Percentiles rank a stretch among this genome's conserved stretches.
Conservation (phyloP, 2,888 invertebrate genomes). For the Magallana nippona region DNA sequence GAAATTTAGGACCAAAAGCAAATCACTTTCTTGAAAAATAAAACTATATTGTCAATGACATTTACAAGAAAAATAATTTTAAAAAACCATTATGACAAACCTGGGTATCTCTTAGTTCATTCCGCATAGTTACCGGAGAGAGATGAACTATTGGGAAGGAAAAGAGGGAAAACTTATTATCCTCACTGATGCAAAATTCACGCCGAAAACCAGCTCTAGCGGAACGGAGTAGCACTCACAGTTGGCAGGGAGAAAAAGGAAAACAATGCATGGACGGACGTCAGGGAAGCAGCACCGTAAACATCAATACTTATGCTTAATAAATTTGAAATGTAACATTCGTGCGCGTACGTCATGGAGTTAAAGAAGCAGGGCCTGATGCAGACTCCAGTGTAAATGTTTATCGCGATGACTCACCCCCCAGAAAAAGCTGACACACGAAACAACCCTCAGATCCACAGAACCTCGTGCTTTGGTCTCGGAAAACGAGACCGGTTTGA, state of each 20-base stretch:
- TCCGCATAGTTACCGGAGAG: constrained; percentile 19
- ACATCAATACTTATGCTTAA: constrained; percentile 30
- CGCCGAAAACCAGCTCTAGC: constrained; percentile 27
- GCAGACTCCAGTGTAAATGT: background rate
- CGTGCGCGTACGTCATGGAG: constrained; percentile 23
- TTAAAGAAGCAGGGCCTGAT: background rate
- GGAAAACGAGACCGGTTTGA: too few relatives aligned
- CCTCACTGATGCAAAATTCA: constrained; percentile 29
- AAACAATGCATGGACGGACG: constrained; percentile 22
- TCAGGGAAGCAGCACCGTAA: background rate
- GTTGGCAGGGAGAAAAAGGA: constrained; percentile 5
- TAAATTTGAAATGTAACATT: constrained; percentile 33
- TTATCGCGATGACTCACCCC: constrained; percentile 14
- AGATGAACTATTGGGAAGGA: background rate
- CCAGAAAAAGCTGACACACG: background rate
- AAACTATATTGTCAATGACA: background rate
- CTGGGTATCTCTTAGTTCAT: constrained; percentile 24
- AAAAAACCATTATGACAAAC: background rate
- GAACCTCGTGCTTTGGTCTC: background rate
- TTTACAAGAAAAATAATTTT: background rate
- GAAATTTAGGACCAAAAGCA: too few relatives aligned
- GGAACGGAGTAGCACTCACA: constrained; percentile 24
- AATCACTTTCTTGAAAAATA: background rate
- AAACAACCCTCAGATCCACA: background rate
- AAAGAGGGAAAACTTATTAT: background rate